Evolutionary conservation across 2,113 vertebrate species (phyloP), one percentile per base, ranked within the genome.

Genomic region (Raja brachyura): DNA sequence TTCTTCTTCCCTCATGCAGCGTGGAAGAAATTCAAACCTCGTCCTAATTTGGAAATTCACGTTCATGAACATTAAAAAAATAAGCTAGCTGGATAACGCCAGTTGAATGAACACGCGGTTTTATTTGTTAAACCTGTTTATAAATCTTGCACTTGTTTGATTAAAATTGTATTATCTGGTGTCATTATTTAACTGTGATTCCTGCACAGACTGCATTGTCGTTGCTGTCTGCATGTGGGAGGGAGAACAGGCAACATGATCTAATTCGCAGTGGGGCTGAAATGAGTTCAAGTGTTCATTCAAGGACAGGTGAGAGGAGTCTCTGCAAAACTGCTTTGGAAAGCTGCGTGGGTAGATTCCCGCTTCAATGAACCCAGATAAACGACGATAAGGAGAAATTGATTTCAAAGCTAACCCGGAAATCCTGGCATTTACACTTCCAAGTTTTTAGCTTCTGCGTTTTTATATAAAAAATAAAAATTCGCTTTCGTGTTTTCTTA

Each of bases 331-430:
- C n/a, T 13, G 75, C 75, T 88, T 88, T 63, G 63, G 83, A 88
- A 63, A 88, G 22, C 5, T 63, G 31, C 13, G 63, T 18, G 4
- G 83, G n/a, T 63, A 63, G 83, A 88, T 88, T 88, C 63, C 83
- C 59, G 59, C 59, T 31, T 33, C 59, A 18, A 6, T 88, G 83
- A 66, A 33, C 83, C 14, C 59, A 61, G 83, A 63, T 63, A 31
- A 63, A 88, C 61, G 56, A 0, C n/a, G 56, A n/a, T 14, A 54
- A 66, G n/a, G 25, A 88, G 83, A n/a, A 31, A 56, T 16, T n/a
- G 83, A 31, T 2, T 63, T 63, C 16, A 88, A 61, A 88, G 28
- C 83, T 66, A 88, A 63, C 83, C 83, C 83, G 59, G 83, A 88
- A 88, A 66, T 88, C 59, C 28, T 88, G 83, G 14, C 5, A 13